A percentile compares a stretch with the other conserved stretches of the same genome.
phyloP scores from a whole-genome alignment of 2,113 vertebrate genomes.

The Sylvietta virens region DNA sequence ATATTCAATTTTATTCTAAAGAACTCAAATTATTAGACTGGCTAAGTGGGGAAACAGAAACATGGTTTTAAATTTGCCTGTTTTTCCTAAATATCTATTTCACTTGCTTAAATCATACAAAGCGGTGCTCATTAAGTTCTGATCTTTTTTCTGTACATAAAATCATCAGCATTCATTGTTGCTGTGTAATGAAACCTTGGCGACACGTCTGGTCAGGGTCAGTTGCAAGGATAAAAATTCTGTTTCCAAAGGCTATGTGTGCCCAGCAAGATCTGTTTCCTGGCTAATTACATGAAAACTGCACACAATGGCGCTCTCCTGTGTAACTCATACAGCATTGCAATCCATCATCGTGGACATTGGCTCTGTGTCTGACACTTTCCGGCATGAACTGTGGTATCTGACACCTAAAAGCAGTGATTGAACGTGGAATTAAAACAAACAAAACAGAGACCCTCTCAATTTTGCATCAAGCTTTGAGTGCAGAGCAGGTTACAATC shows the following conservation, averaged over 20 bases:
- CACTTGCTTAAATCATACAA: not conserved
- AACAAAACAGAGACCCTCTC: not conserved
- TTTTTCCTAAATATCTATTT: not conserved
- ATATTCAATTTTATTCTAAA: not conserved
- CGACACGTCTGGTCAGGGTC: not conserved
- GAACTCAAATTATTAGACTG: not conserved
- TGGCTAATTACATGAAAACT: conserved; percentile 7
- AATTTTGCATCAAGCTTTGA: not conserved
- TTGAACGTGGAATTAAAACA: not conserved
- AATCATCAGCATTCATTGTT: not conserved
- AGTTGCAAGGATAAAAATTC: not conserved
- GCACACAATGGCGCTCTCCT: conserved; percentile 61
- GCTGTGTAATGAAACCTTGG: not conserved
- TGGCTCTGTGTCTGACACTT: not conserved
- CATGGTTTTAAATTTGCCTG: not conserved
- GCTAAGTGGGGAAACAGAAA: not conserved
- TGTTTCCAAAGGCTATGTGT: not conserved
- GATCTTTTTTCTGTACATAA: not conserved
- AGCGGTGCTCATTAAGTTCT: not conserved
- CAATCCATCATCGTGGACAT: conserved; percentile 10
- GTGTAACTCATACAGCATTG: conserved; percentile 42
- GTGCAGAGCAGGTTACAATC: not conserved
- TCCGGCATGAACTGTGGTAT: not conserved
- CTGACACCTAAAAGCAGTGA: not conserved
- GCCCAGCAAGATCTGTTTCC: not conserved